Conservation (phyloP, 2,888 invertebrate species). For the Pyrrhia umbra region DNA sequence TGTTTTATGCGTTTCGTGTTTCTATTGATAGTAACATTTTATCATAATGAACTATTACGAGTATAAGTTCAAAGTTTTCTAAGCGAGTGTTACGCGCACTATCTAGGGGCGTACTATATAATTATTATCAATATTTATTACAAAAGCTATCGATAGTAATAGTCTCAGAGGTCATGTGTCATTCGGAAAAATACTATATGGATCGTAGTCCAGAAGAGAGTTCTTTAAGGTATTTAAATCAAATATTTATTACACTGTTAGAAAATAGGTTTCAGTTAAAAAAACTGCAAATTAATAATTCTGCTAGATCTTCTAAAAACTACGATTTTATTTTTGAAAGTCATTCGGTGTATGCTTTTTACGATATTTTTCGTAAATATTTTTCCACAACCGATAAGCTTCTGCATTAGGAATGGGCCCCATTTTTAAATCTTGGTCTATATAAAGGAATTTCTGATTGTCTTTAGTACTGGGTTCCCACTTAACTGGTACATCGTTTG, state of each 20-base stretch:
- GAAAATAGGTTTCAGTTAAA: no score
- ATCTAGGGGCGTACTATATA: constrained; percentile 7
- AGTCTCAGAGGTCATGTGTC: constrained; percentile 7
- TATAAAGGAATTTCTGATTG: constrained; percentile 67
- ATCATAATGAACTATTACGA: not conserved
- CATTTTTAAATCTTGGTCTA: constrained; percentile 71
- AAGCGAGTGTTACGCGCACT: not conserved
- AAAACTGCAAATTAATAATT: not conserved
- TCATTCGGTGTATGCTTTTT: constrained; percentile 58
- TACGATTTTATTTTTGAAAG: constrained; percentile 21
- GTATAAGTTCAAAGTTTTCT: constrained; percentile 20
- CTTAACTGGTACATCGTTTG: constrained; percentile 40
- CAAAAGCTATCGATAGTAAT: constrained; percentile 6
- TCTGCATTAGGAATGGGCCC: constrained; percentile 70
- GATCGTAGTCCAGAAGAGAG: not conserved
- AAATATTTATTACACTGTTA: no score
- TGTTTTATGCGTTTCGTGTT: not conserved
- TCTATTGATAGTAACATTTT: constrained; percentile 10
- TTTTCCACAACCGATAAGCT: constrained; percentile 73
- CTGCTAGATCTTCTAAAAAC: not conserved
- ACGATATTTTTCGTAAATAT: constrained; percentile 69
- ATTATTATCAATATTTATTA: constrained; percentile 21
- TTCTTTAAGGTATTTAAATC: not conserved
- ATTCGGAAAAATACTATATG: not conserved
- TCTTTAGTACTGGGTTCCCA: constrained; percentile 54